Percentiles rank a stretch among this genome's conserved stretches.
Evolutionary conservation across 2,888 invertebrate genomes (phyloP).

Genomic region (Parnassius orleans): DNA sequence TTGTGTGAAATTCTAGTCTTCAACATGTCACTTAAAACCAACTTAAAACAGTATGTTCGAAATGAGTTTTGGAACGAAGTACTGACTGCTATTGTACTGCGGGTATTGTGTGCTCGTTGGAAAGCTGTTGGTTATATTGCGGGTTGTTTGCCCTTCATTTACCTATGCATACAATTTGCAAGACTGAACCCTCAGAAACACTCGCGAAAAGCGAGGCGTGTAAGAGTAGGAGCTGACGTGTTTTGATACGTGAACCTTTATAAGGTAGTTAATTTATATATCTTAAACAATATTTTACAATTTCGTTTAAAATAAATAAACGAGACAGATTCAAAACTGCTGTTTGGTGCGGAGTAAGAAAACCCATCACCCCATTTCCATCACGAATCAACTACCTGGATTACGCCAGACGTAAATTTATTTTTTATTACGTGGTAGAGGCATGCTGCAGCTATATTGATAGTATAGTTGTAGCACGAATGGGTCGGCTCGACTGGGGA

Average conservation of each 20-base stretch:
- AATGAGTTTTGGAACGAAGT: background rate
- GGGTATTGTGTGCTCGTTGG: background rate
- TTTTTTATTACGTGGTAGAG: too few relatives aligned
- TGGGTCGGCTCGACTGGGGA: too few relatives aligned
- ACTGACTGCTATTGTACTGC: background rate
- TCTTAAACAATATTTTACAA: too few relatives aligned
- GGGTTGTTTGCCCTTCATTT: conserved; percentile 1
- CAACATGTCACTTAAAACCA: background rate
- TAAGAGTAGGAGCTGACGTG: background rate
- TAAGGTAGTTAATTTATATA: too few relatives aligned
- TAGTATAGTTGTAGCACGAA: too few relatives aligned
- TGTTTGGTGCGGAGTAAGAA: too few relatives aligned
- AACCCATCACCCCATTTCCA: too few relatives aligned
- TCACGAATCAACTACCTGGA: too few relatives aligned
- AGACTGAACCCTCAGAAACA: background rate
- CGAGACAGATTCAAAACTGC: too few relatives aligned
- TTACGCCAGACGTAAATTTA: too few relatives aligned
- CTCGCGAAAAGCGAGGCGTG: background rate
- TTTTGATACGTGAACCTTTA: background rate
- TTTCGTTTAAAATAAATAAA: too few relatives aligned
- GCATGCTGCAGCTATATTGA: too few relatives aligned
- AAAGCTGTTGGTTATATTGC: background rate
- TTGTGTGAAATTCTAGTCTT: background rate
- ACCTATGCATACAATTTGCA: background rate
- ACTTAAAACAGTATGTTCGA: background rate